Percentiles rank a stretch among this genome's conserved stretches.
Evolutionary conservation across 2,113 vertebrate species (phyloP).

Genomic region (Puffinus mauretanicus): DNA sequence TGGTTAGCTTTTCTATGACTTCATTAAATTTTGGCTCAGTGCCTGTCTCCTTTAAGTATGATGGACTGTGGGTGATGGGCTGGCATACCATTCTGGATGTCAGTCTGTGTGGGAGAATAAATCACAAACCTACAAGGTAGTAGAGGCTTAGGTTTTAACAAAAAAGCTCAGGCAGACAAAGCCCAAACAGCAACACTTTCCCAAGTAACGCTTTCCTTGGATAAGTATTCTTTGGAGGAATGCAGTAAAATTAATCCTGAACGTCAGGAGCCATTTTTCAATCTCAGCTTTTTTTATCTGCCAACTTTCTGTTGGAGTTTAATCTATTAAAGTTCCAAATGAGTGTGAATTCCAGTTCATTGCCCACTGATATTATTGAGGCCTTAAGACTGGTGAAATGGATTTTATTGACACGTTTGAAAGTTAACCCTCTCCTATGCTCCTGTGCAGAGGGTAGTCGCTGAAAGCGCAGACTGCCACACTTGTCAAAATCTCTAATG

Average conservation of each 20-base stretch:
- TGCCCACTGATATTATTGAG: slow-evolving; percentile 27
- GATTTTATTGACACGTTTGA: neutral
- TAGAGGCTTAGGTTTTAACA: neutral
- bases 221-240: neutral
- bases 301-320: neutral
- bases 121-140: neutral
- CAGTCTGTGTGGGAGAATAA: neutral
- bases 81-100: neutral
- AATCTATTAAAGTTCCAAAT: slow-evolving; percentile 4
- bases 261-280: neutral
- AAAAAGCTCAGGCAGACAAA: neutral
- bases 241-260: neutral
- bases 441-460: neutral
- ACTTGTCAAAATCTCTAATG: neutral
- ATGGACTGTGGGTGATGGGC: neutral
- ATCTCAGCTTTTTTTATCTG: neutral
- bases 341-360: slow-evolving; percentile 49
- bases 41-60: neutral
- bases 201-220: neutral
- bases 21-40: neutral
- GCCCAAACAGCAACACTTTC: neutral
- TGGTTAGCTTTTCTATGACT: neutral
- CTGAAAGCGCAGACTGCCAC: neutral
- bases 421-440: neutral
- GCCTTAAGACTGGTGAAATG: neutral